These are phyloP conservation scores for Ectropis crepuscularia DNA, from an alignment of 2,888 invertebrate species.

Conservation along the genomic window DNA sequence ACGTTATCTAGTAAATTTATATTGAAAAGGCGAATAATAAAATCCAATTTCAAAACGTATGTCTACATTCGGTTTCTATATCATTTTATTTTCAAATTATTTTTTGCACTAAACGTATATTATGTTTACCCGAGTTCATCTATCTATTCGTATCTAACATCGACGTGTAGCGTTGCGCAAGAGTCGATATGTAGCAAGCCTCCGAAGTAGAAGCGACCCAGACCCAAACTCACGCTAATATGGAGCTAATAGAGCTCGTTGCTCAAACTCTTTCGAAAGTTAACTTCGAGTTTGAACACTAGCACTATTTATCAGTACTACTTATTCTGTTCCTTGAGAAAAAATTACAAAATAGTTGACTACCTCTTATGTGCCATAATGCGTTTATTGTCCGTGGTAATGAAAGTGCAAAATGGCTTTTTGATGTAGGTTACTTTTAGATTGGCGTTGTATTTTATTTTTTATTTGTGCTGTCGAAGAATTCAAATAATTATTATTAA, in stretches of 20 bases:
- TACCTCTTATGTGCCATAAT: not conserved
- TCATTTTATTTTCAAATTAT: too few relatives aligned
- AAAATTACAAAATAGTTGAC: conserved; percentile 4
- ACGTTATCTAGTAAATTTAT: too few relatives aligned
- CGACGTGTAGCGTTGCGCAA: conserved; percentile 11
- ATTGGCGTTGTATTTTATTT: too few relatives aligned
- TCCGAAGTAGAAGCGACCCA: conserved; percentile 30
- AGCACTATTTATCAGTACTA: conserved; percentile 7
- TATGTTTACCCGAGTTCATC: too few relatives aligned
- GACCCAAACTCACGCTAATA: conserved; percentile 35
- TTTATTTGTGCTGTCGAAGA: too few relatives aligned
- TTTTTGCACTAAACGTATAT: too few relatives aligned
- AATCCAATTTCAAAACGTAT: too few relatives aligned
- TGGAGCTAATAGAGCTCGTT: conserved; percentile 28
- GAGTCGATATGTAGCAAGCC: conserved; percentile 30
- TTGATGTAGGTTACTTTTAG: not conserved
- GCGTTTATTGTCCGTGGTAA: not conserved
- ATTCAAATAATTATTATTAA: too few relatives aligned
- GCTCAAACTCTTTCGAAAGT: conserved; percentile 32
- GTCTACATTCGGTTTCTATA: too few relatives aligned
- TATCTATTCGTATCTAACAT: too few relatives aligned
- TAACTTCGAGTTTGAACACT: conserved; percentile 11
- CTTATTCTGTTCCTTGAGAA: conserved; percentile 13
- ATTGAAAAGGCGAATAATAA: too few relatives aligned
- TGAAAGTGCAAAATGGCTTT: not conserved